These are phyloP conservation scores for Spilosoma lubricipeda DNA, from an alignment of 2,888 invertebrate species.

Conservation along the genomic window DNA sequence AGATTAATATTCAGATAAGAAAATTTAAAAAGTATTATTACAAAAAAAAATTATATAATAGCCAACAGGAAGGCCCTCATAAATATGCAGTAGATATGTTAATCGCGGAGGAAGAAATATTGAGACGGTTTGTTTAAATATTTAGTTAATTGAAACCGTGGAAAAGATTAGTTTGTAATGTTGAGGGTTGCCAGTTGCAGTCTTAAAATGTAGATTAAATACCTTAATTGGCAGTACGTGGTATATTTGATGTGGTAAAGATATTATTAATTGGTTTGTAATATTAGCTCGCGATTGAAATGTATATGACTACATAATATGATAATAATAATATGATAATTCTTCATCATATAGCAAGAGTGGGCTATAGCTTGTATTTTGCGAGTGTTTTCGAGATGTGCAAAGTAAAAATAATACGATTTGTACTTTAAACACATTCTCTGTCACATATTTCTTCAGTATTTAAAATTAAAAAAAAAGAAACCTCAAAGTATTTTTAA, in stretches of 20 bases:
- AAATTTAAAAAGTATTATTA: constrained; percentile 50
- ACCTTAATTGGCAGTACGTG: background rate
- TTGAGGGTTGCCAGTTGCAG: constrained; percentile 13
- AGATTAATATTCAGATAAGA: constrained; percentile 33
- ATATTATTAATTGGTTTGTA: background rate
- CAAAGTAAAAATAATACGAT: too few species aligned
- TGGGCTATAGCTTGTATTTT: too few species aligned
- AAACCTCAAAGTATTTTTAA: background rate
- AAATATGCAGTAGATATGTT: constrained; percentile 68
- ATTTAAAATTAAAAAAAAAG: background rate
- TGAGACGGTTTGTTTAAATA: constrained; percentile 53
- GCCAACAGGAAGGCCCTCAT: constrained; percentile 48
- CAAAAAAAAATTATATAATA: constrained; percentile 42
- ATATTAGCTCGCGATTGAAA: too few species aligned
- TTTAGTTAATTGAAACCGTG: constrained; percentile 48
- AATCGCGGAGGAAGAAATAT: constrained; percentile 61
- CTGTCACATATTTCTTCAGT: background rate
- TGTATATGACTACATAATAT: too few species aligned
- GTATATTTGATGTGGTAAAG: background rate
- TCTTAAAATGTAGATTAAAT: background rate
- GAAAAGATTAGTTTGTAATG: constrained; percentile 38
- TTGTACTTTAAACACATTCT: background rate
- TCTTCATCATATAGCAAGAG: too few species aligned
- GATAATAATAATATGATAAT: too few species aligned
- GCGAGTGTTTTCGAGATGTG: too few species aligned